These are phyloP conservation scores for Scelioninae gen. 2 DNA, from an alignment of 2,888 invertebrate species.

Conservation along the genomic window DNA sequence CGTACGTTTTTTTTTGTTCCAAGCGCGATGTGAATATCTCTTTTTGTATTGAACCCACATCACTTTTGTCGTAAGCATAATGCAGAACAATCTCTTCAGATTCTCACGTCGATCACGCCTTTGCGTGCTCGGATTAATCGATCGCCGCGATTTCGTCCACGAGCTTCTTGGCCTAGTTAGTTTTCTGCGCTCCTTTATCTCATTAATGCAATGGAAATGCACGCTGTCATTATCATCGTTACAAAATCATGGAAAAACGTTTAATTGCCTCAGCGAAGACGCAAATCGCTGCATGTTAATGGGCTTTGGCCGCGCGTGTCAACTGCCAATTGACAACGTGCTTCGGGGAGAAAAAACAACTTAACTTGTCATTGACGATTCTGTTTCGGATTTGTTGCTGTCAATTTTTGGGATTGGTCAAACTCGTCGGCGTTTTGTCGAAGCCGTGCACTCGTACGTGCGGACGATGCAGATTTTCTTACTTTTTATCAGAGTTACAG, in stretches of 20 bases:
- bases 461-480: too few relatives aligned
- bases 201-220: conserved; percentile 50
- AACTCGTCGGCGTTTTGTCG: too few relatives aligned
- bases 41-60: conserved; percentile 57
- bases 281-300: conserved; percentile 24
- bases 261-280: conserved; percentile 33
- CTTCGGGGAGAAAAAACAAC: too few relatives aligned
- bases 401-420: too few relatives aligned
- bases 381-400: too few relatives aligned
- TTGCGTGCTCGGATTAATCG: conserved; percentile 62
- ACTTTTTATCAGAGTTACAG: too few relatives aligned
- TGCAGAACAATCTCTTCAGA: conserved; percentile 68
- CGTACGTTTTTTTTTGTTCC: conserved; percentile 18
- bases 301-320: conserved; percentile 23
- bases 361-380: too few relatives aligned
- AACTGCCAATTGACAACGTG: background rate
- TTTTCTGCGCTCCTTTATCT: conserved; percentile 53
- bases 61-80: conserved; percentile 71
- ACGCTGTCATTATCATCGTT: conserved; percentile 43
- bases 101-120: conserved; percentile 65
- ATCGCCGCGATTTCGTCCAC: conserved; percentile 54
- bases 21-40: conserved; percentile 28
- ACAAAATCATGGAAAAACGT: conserved; percentile 49
- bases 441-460: too few relatives aligned
- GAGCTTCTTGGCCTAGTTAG: conserved; percentile 59